Percentiles rank a stretch among this genome's conserved stretches.
Conservation (phyloP, 2,113 vertebrate genomes). For the Drymodes brunneopygia region DNA sequence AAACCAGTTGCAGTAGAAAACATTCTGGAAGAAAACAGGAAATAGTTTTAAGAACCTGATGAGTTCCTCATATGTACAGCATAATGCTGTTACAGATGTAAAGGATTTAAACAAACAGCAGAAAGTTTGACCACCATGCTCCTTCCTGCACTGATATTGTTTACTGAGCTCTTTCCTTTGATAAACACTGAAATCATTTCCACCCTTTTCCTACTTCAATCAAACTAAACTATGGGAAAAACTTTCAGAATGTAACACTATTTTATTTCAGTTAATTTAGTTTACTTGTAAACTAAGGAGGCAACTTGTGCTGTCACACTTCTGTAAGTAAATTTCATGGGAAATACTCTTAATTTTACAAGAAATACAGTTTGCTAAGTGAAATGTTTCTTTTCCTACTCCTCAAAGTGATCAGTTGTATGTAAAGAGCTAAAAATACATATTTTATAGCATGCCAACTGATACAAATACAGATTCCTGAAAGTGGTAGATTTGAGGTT, state of each 20-base stretch:
- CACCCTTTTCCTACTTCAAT: constrained; percentile 38
- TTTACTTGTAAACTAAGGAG: neutral
- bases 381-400: neutral
- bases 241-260: neutral
- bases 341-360: neutral
- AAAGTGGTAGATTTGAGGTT: neutral
- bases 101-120: constrained; percentile 52
- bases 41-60: constrained; percentile 57
- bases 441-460: neutral
- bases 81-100: constrained; percentile 44
- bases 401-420: neutral
- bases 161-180: constrained; percentile 43
- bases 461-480: neutral
- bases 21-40: constrained; percentile 59
- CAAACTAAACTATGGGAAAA: constrained; percentile 30
- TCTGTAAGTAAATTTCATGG: neutral
- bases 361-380: neutral
- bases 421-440: neutral
- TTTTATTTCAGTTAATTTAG: neutral
- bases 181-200: constrained; percentile 65
- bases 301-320: neutral
- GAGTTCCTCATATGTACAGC: constrained; percentile 53
- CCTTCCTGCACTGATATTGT: constrained; percentile 52
- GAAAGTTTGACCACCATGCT: constrained; percentile 10
- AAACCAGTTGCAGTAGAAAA: neutral